Conservation (phyloP, 2,888 invertebrate genomes). For the Papilio protenor region DNA sequence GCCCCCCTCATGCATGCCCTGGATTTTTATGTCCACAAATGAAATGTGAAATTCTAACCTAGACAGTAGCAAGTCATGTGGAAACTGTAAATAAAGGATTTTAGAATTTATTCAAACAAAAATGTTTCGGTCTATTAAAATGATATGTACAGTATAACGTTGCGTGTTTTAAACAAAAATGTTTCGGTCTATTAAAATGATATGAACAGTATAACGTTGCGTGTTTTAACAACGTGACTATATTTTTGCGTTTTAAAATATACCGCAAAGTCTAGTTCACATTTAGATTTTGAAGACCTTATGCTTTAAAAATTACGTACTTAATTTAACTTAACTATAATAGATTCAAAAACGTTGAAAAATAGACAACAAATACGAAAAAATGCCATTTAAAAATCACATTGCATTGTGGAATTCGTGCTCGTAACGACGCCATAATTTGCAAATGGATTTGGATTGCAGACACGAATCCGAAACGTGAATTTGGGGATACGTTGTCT, state of each 20-base stretch:
- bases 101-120: neutral
- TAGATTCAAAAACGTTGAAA: neutral
- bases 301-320: neutral
- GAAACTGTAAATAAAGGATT: neutral
- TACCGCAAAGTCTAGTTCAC: neutral
- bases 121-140: too few relatives aligned
- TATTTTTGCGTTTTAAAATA: neutral
- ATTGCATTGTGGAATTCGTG: conserved; percentile 11
- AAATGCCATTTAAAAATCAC: conserved; percentile 16
- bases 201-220: too few relatives aligned
- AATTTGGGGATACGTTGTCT: neutral
- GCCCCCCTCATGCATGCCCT: neutral
- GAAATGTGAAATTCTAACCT: conserved; percentile 1
- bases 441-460: conserved; percentile 27
- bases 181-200: too few relatives aligned
- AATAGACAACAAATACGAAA: neutral
- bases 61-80: neutral
- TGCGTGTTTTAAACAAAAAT: too few relatives aligned
- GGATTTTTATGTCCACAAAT: neutral
- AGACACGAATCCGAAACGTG: neutral
- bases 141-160: too few relatives aligned
- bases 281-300: neutral
- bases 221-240: neutral
- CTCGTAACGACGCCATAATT: neutral
- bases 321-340: neutral